Percentiles rank a stretch among this genome's conserved stretches.
Conservation (phyloP, 2,113 vertebrate species). For the Lates calcarifer region DNA sequence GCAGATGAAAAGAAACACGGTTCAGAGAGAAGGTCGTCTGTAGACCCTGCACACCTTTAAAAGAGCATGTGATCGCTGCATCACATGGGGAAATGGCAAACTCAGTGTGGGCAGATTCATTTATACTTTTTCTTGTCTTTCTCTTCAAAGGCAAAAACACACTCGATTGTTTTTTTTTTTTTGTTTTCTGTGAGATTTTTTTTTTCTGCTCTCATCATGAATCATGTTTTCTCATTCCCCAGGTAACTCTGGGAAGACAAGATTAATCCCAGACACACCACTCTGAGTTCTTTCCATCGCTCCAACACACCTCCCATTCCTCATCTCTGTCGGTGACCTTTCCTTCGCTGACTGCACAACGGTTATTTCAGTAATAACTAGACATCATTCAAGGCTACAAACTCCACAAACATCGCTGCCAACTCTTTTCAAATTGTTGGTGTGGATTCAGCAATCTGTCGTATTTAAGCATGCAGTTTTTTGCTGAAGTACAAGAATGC, state of each 20-base stretch:
- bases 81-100: conserved; percentile 37
- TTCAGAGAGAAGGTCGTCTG: conserved; percentile 59
- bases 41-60: conserved; percentile 48
- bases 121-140: conserved; percentile 2
- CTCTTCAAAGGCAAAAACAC: conserved; percentile 17
- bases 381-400: conserved; percentile 31
- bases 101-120: not conserved
- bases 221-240: conserved; percentile 47
- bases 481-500: conserved; percentile 44
- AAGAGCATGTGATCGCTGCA: conserved; percentile 51
- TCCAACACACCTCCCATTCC: conserved; percentile 25
- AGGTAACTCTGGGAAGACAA: conserved; percentile 40
- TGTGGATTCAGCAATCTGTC: conserved; percentile 24
- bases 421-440: conserved; percentile 1
- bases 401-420: conserved; percentile 17
- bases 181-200: not conserved
- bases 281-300: conserved; percentile 20
- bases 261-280: conserved; percentile 52
- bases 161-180: conserved; percentile 3
- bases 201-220: conserved; percentile 23
- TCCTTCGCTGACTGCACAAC: conserved; percentile 23
- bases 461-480: conserved; percentile 27
- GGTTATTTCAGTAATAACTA: conserved; percentile 59
- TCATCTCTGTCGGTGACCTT: conserved; percentile 56
- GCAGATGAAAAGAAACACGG: conserved; percentile 65